Base-by-base conservation (phyloP, 92 coral and sea anemone genomes). In the Isaurus tuberculatus region DNA sequence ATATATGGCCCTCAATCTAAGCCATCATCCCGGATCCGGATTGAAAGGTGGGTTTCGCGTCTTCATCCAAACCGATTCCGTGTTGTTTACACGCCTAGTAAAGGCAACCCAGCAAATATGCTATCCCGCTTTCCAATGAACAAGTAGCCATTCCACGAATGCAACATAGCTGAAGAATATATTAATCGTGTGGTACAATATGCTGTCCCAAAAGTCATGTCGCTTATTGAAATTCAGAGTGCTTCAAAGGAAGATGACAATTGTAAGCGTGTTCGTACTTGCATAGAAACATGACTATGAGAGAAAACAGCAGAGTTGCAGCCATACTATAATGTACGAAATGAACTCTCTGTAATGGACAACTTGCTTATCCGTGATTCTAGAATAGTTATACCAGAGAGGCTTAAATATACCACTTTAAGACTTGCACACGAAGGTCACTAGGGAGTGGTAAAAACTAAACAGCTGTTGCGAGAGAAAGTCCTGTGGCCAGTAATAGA, bases 31-130 rank as follows among this genome's bases (percentile, higher is more conserved):
- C 3, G 8, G 42, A 36, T 36, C 8, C 73, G 88, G 60, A 85
- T 75, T 65, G 88, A 75, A 55, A 13, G 84, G 36, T 85, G 88
- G 88, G 83, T 75, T 16, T 72, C 82, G 48, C 75, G 93, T 66
- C 58, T 91, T 20, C 94, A 91, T 46, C 91, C 94, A 3, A 85
- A 91, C 61, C 40, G 37, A 14, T 91, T 91, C 72, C 32, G 29
- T 51, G 91, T 85, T 53, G 86, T 70, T 69, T 83, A 91, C 74
- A 84, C 81, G 1, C 92, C 91, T 23, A 87, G 90, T 9, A 73
- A 66, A 37, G 69, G 81, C 29, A 91, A 81, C 75, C 75, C 82
- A 58, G 86, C 92, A 60, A 90, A 91, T 22, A 20, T 28, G 43
- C 69, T 85, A n/a, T 85, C 72, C 13, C 67, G 63, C 30, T 75